Percentiles rank a stretch among this genome's conserved stretches.
phyloP scores from a whole-genome alignment of 2,888 invertebrate species.

The Hemistola chrysoprasaria region DNA sequence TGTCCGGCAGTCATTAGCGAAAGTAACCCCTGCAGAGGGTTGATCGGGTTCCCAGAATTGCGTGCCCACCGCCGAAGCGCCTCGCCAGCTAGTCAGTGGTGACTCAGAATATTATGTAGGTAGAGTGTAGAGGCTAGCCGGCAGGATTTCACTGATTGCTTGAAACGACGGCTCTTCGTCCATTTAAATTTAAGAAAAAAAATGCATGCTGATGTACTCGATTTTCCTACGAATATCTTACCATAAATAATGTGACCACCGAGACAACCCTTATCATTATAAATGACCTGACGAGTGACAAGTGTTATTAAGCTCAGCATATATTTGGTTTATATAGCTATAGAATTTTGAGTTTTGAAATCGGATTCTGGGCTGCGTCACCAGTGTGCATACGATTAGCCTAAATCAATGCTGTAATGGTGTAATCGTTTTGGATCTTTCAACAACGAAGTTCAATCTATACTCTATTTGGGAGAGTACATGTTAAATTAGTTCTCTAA shows the following conservation, averaged over 20 bases:
- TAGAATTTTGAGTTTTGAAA: too few species aligned
- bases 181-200: slow-evolving; percentile 5
- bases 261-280: slow-evolving; percentile 47
- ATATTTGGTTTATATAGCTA: too few species aligned
- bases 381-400: too few species aligned
- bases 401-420: slow-evolving; percentile 20
- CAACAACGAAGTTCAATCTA: slow-evolving; percentile 1
- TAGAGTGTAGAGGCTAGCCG: slow-evolving; percentile 22
- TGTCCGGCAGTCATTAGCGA: slow-evolving; percentile 74
- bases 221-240: slow-evolving; percentile 16
- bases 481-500: slow-evolving; percentile 60
- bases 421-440: slow-evolving; percentile 4
- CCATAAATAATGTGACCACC: slow-evolving; percentile 29
- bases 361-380: too few species aligned
- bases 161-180: too few species aligned
- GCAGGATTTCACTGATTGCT: slow-evolving; percentile 54
- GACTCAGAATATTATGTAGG: slow-evolving; percentile 47
- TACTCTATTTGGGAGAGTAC: slow-evolving; percentile 33
- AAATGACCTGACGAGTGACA: slow-evolving; percentile 37
- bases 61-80: slow-evolving; percentile 5
- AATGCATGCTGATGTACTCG: slow-evolving; percentile 20
- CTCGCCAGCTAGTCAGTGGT: slow-evolving; percentile 30
- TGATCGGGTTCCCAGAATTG: slow-evolving; percentile 65
- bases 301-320: slow-evolving; percentile 25
- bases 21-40: slow-evolving; percentile 68